Conservation (phyloP, 2,888 invertebrate species). For the Drosophila formosana region DNA sequence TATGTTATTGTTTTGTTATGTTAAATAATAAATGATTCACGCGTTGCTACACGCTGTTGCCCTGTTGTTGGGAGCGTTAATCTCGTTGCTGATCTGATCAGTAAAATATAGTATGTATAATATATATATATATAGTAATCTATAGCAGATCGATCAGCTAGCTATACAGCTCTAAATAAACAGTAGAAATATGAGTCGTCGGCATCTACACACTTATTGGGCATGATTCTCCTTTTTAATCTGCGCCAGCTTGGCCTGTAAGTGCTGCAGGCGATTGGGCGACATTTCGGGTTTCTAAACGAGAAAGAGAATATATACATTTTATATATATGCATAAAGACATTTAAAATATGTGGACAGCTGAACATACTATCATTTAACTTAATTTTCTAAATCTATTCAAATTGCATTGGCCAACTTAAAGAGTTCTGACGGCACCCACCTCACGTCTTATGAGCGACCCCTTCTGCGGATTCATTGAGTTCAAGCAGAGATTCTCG, state of each 20-base stretch:
- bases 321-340: not conserved
- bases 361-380: not conserved
- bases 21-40: slow-evolving; percentile 71
- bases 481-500: slow-evolving; percentile 84
- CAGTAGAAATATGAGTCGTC: slow-evolving; percentile 29
- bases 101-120: slow-evolving; percentile 31
- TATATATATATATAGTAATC: slow-evolving; percentile 46
- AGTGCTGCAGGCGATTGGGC: slow-evolving; percentile 84
- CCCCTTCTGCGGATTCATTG: slow-evolving; percentile 82
- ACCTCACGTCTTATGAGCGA: slow-evolving; percentile 84
- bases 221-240: slow-evolving; percentile 84
- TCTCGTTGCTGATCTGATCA: slow-evolving; percentile 35
- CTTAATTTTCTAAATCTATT: not conserved
- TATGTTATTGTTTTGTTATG: slow-evolving; percentile 38
- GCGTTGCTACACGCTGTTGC: slow-evolving; percentile 35
- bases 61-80: slow-evolving; percentile 27
- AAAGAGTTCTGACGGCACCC: slow-evolving; percentile 40
- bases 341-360: not conserved
- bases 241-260: slow-evolving; percentile 85
- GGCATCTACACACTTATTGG: slow-evolving; percentile 54
- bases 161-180: slow-evolving; percentile 46
- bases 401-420: not conserved
- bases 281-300: slow-evolving; percentile 84
- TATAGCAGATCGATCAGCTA: slow-evolving; percentile 43
- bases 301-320: slow-evolving; percentile 9